Evolutionary conservation across 35 echinoderm and acorn worm species (phyloP).

Genomic region (Patiria miniata): DNA sequence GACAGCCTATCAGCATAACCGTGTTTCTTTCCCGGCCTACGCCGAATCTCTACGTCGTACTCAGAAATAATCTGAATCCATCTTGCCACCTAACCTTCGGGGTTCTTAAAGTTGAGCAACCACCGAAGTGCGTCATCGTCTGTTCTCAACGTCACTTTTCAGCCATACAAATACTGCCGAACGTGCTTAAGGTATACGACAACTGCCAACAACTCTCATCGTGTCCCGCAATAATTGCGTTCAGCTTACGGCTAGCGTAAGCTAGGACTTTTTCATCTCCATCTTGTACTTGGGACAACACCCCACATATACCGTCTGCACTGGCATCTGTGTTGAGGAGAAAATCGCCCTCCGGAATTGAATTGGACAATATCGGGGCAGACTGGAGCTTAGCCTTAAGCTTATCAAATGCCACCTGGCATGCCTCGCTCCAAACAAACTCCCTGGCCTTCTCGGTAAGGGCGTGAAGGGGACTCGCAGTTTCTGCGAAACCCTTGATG

Average conservation of each 20-base stretch:
- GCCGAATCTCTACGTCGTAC: slow-evolving; percentile 35
- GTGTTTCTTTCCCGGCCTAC: not conserved
- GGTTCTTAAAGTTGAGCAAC: slow-evolving; percentile 45
- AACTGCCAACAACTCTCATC: slow-evolving; percentile 52
- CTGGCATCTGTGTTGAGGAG: slow-evolving; percentile 60
- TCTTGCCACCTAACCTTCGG: slow-evolving; percentile 49
- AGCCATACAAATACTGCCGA: slow-evolving; percentile 53
- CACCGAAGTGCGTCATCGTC: slow-evolving; percentile 54
- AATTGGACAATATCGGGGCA: slow-evolving; percentile 53
- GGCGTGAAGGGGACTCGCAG: slow-evolving; percentile 47
- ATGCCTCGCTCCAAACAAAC: slow-evolving; percentile 48
- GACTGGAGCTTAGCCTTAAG: slow-evolving; percentile 21
- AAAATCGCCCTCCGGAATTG: slow-evolving; percentile 21
- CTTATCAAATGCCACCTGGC: slow-evolving; percentile 29
- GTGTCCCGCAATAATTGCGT: slow-evolving; percentile 53
- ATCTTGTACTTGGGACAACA: slow-evolving; percentile 63
- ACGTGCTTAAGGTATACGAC: slow-evolving; percentile 45
- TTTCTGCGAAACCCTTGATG: slow-evolving; percentile 39
- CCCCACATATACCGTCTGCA: slow-evolving; percentile 37
- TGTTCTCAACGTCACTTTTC: slow-evolving; percentile 39
- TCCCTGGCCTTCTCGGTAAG: slow-evolving; percentile 24
- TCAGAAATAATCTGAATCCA: slow-evolving; percentile 45
- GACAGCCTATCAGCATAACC: not conserved
- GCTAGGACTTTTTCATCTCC: slow-evolving; percentile 62
- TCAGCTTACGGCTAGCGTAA: slow-evolving; percentile 49